phyloP scores from a whole-genome alignment of 2,113 vertebrate genomes.

The Microcebus ravelobensis region DNA sequence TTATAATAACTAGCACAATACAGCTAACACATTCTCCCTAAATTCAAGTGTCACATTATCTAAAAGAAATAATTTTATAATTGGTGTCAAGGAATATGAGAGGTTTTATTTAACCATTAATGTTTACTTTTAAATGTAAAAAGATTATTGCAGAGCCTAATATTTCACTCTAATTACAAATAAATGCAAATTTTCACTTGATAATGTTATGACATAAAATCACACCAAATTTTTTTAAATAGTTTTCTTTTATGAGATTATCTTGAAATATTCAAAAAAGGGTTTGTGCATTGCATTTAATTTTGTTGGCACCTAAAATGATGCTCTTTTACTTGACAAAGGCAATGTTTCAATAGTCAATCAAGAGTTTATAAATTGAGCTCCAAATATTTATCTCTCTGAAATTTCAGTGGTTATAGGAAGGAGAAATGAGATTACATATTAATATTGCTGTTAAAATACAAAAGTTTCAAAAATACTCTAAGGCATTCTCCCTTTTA shows the following conservation, averaged over 20 bases:
- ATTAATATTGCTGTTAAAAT: slow-evolving; percentile 37
- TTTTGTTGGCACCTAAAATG: slow-evolving; percentile 21
- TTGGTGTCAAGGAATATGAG: not conserved
- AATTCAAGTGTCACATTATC: not conserved
- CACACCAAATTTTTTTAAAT: not conserved
- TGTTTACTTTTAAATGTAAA: slow-evolving; percentile 35
- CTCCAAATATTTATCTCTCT: slow-evolving; percentile 34
- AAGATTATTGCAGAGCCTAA: not conserved
- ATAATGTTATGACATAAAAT: not conserved
- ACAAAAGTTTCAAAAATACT: slow-evolving; percentile 44
- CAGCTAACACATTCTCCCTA: not conserved
- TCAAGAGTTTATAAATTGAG: slow-evolving; percentile 3
- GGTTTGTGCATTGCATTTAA: not conserved
- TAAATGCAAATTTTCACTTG: slow-evolving; percentile 34
- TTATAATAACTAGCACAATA: not conserved
- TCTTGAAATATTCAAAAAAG: not conserved
- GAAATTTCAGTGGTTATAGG: slow-evolving; percentile 7
- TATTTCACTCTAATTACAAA: not conserved
- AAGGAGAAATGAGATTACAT: not conserved
- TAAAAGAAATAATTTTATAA: not conserved
- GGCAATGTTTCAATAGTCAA: slow-evolving; percentile 49
- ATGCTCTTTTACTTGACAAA: not conserved
- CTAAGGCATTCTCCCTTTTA: slow-evolving; percentile 48
- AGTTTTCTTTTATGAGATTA: not conserved
- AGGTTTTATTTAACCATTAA: not conserved